phyloP scores from a whole-genome alignment of 2,797 vertebrate species.

The Acrossocheilus fasciatus region DNA sequence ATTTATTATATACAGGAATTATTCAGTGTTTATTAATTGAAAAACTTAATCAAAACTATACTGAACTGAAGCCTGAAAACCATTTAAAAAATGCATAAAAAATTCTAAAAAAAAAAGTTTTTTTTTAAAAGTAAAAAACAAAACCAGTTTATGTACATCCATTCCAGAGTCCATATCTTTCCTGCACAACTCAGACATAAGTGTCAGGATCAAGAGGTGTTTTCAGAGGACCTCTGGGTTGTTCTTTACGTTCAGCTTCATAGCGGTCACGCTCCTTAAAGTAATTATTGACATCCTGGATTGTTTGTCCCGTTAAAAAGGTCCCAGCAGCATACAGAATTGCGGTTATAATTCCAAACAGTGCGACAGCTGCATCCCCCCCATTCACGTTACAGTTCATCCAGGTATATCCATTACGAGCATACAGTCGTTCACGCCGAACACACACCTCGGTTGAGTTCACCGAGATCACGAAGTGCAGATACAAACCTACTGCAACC shows the following conservation, averaged over 20 bases:
- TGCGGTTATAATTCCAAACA: slow-evolving; percentile 87
- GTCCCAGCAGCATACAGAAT: slow-evolving; percentile 83
- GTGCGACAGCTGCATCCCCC: slow-evolving; percentile 85
- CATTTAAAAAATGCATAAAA: background rate
- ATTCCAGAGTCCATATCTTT: background rate
- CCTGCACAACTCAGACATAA: slow-evolving; percentile 45
- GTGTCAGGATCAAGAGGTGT: slow-evolving; percentile 15
- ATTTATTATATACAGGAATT: background rate
- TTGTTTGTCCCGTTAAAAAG: slow-evolving; percentile 75
- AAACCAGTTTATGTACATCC: slow-evolving; percentile 9
- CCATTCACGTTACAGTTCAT: slow-evolving; percentile 91
- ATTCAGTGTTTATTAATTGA: background rate
- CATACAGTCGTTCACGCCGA: slow-evolving; percentile 84
- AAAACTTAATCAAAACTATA: background rate
- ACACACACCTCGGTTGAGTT: slow-evolving; percentile 88
- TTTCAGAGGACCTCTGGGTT: slow-evolving; percentile 40
- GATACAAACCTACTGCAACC: slow-evolving; percentile 84
- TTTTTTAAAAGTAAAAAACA: slow-evolving; percentile 6
- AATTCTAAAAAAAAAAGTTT: background rate
- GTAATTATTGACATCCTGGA: slow-evolving; percentile 71
- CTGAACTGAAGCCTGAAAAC: background rate
- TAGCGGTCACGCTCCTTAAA: slow-evolving; percentile 57
- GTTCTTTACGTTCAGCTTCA: slow-evolving; percentile 27
- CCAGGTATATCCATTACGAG: slow-evolving; percentile 88
- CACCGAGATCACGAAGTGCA: slow-evolving; percentile 84